Conservation (phyloP, 2,888 invertebrate genomes). For the Allacma fusca region DNA sequence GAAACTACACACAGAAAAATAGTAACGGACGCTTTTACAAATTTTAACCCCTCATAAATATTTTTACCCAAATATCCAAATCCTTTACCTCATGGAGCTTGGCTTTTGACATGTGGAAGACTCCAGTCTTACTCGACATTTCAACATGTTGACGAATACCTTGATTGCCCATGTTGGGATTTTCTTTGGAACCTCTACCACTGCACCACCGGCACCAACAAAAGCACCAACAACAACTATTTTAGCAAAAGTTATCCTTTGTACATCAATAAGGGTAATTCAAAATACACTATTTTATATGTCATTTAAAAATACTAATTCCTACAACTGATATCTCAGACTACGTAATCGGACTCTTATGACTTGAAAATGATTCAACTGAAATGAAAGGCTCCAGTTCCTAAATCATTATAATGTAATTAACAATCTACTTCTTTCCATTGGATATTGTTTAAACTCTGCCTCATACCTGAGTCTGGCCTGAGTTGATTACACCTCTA, state of each 20-base stretch:
- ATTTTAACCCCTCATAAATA: too few species aligned
- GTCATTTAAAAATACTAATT: too few species aligned
- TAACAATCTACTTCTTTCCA: too few species aligned
- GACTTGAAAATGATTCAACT: too few species aligned
- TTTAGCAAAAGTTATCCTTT: slow-evolving; percentile 11
- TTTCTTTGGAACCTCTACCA: not conserved
- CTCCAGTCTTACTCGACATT: slow-evolving; percentile 94
- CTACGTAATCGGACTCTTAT: too few species aligned
- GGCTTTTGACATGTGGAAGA: slow-evolving; percentile 83
- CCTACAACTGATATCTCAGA: too few species aligned
- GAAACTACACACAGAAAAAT: slow-evolving; percentile 67
- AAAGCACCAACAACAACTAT: slow-evolving; percentile 20
- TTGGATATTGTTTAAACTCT: too few species aligned
- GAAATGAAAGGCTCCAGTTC: too few species aligned
- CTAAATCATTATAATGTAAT: too few species aligned
- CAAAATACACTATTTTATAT: not conserved
- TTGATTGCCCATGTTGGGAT: slow-evolving; percentile 83
- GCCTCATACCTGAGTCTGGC: too few species aligned
- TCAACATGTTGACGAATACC: slow-evolving; percentile 90
- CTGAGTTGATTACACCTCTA: too few species aligned
- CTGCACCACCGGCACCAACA: slow-evolving; percentile 15
- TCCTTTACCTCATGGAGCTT: slow-evolving; percentile 76
- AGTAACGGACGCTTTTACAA: slow-evolving; percentile 3
- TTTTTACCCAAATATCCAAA: too few species aligned
- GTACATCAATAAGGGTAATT: not conserved